Base-by-base conservation (phyloP, 2,113 vertebrate species). In the Saccopteryx bilineata region DNA sequence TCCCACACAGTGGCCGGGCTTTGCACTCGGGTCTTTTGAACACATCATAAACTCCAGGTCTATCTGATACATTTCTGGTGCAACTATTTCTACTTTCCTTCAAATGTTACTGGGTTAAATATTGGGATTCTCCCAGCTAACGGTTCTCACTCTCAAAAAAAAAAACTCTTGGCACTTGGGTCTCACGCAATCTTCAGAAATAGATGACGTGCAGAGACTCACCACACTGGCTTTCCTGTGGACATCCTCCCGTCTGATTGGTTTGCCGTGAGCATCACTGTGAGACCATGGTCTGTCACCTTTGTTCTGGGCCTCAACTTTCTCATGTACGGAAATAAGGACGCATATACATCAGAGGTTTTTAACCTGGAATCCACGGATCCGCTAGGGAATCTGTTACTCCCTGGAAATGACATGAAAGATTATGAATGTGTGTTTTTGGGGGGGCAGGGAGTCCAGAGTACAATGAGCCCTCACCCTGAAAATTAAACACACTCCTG, bases 181-280 rank as follows among this genome's bases (percentile, higher is more conserved):
- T 7, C 74, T 79, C 86, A 74, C 14, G 0, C 39, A 60, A 23
- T 48, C 50, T 48, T 71, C 9, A 24, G 83, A 10, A 68, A 66
- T 18, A 58, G 87, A 31, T 12, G 5, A 26, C 0, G 9, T 5
- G 1, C 31, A 14, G 46, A 69, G 0, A 26, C 54, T 19, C 21
- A 19, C n/a, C 46, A 10, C 46, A 10, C 39, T 5, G 46, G 21
- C 10, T 31, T 50, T n/a, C 78, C 58, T 0, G 0, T 0, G 31
- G 78, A 48, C 19, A 2, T 23, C 58, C 60, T 60, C 85, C 13
- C 24, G 17, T 54, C 33, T 1, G 7, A 17, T 58, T n/a, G 2
- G 33, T 14, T 90, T 50, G 28, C 18, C 0, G 0, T 18, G 14
- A 85, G 76, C 63, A n/a, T 2, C 4, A 56, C 66, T 19, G 5